phyloP scores from a whole-genome alignment of 2,888 invertebrate species.

The Cephus spinipes region DNA sequence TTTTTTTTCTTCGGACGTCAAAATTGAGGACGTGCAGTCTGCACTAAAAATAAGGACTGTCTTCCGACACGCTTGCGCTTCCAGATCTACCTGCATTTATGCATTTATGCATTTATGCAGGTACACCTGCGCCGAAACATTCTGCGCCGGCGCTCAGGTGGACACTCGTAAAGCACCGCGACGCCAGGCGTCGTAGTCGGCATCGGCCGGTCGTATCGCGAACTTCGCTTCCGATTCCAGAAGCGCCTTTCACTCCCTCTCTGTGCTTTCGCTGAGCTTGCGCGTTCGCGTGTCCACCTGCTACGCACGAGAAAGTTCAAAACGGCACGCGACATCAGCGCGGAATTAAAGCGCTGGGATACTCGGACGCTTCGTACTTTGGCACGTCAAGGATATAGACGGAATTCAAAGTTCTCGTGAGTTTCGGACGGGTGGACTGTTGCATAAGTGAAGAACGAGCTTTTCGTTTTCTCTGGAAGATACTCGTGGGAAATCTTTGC shows the following conservation, averaged over 20 bases:
- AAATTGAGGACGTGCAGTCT: background rate
- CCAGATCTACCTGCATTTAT: background rate
- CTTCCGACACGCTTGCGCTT: background rate
- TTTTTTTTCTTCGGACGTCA: background rate
- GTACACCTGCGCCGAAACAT: background rate
- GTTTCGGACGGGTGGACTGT: background rate
- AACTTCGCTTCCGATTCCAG: conserved; percentile 34
- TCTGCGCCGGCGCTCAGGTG: conserved; percentile 59
- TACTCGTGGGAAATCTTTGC: background rate
- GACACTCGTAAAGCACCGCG: conserved; percentile 45
- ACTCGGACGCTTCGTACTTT: background rate
- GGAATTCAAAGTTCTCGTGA: background rate
- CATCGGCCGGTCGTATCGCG: conserved; percentile 57
- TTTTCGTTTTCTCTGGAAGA: background rate
- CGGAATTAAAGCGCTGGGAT: background rate
- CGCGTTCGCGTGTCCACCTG: background rate
- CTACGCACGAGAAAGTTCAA: background rate
- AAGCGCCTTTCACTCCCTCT: background rate
- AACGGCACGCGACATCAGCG: background rate
- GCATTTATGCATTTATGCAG: background rate
- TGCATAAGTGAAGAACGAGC: background rate
- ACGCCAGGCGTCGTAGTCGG: conserved; percentile 57
- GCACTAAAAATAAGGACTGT: background rate
- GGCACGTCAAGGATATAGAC: background rate
- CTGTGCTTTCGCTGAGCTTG: conserved; percentile 16